phyloP scores from a whole-genome alignment of 2,113 vertebrate species.

The Rhadina sibilatrix region DNA sequence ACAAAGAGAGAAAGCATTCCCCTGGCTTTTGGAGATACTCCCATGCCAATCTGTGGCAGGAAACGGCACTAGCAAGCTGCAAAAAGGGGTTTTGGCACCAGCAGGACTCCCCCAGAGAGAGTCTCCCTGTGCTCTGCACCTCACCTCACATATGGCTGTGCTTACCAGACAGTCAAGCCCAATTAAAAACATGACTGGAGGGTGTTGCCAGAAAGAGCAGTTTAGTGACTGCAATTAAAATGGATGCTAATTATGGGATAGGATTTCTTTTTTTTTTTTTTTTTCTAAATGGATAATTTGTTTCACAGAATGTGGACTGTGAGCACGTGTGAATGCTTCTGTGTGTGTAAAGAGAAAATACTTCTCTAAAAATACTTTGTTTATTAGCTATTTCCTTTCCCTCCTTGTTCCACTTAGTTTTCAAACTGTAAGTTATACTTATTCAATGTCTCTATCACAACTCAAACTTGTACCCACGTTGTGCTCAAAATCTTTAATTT shows the following conservation, averaged over 20 bases:
- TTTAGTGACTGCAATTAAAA: constrained; percentile 20
- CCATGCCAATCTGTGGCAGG: neutral
- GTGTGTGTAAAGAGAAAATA: neutral
- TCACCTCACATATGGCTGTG: fast-evolving
- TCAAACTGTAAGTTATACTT: neutral
- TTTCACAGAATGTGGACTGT: neutral
- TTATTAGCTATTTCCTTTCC: neutral
- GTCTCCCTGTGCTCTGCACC: neutral
- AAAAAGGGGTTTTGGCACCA: neutral
- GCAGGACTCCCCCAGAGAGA: neutral
- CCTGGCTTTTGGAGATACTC: neutral
- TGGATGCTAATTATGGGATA: neutral
- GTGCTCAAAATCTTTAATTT: neutral
- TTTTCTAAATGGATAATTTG: neutral
- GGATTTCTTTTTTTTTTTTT: neutral
- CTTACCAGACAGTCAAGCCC: neutral
- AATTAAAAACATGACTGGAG: constrained; percentile 26
- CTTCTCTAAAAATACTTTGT: neutral
- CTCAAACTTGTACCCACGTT: neutral
- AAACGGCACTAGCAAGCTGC: fast-evolving
- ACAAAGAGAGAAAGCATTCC: neutral
- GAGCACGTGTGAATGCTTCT: neutral
- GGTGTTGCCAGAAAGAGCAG: neutral
- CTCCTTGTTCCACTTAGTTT: neutral
- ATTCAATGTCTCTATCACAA: neutral